Evolutionary conservation across 2,888 invertebrate species (phyloP).

Genomic region (Acrobasis suavella): DNA sequence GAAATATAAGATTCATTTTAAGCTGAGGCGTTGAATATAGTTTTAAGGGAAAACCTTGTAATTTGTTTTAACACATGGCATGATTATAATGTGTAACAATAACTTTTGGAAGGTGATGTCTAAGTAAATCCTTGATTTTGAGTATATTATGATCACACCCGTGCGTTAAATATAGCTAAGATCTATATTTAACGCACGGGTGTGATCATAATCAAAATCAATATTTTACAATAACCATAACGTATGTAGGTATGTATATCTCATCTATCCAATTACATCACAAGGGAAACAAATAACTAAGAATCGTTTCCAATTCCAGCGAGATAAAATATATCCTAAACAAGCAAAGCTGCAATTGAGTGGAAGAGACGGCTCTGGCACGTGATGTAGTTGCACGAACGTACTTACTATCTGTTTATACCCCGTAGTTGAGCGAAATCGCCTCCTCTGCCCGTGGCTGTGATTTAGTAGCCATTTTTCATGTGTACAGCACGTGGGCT

Average conservation of each 20-base stretch:
- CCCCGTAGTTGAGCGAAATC: conserved; percentile 46
- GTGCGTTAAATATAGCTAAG: too few relatives aligned
- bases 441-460: conserved; percentile 44
- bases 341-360: conserved; percentile 25
- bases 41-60: too few relatives aligned
- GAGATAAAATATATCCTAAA: conserved; percentile 5
- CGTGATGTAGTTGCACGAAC: conserved; percentile 41
- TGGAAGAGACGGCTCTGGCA: conserved; percentile 30
- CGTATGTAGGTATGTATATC: not conserved
- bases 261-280: not conserved
- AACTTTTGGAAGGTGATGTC: too few relatives aligned
- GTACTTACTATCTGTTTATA: conserved; percentile 35
- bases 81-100: too few relatives aligned
- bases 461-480: conserved; percentile 68
- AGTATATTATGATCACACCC: too few relatives aligned
- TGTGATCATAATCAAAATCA: too few relatives aligned
- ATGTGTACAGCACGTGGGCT: conserved; percentile 57
- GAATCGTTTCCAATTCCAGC: not conserved
- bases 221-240: not conserved
- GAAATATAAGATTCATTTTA: too few relatives aligned
- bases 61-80: too few relatives aligned
- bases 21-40: too few relatives aligned
- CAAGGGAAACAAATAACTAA: conserved; percentile 3
- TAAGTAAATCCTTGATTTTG: too few relatives aligned
- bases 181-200: too few relatives aligned